Percentiles rank a stretch among this genome's conserved stretches.
Evolutionary conservation across 2,888 invertebrate genomes (phyloP).

Genomic region (Drosophila longiperda): DNA sequence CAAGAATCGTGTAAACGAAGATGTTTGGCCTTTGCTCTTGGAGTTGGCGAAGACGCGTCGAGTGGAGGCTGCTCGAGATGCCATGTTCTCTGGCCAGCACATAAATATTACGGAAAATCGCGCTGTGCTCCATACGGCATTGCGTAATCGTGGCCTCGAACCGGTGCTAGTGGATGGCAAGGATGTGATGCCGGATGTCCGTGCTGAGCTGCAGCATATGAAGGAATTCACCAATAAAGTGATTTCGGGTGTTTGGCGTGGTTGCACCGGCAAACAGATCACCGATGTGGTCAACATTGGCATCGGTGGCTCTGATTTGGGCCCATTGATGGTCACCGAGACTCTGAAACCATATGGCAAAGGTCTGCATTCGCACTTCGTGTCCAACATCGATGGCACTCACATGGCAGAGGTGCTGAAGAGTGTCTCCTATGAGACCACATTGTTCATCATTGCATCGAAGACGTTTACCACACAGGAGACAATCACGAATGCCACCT

Average conservation of each 20-base stretch:
- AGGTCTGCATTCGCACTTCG: constrained; percentile 96
- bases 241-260: constrained; percentile 89
- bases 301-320: constrained; percentile 99
- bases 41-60: constrained; percentile 93
- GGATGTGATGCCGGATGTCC: constrained; percentile 97
- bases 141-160: constrained; percentile 90
- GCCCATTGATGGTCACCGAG: constrained; percentile 99
- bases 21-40: constrained; percentile 90
- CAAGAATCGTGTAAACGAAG: constrained; percentile 95
- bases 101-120: constrained; percentile 99
- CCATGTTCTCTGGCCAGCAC: constrained; percentile 96
- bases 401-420: constrained; percentile 97
- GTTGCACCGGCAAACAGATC: constrained; percentile 96
- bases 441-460: constrained; percentile 98
- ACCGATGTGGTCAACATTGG: constrained; percentile 99
- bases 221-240: constrained; percentile 94
- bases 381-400: constrained; percentile 99
- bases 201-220: constrained; percentile 96
- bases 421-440: constrained; percentile 95
- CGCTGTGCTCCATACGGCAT: constrained; percentile 97
- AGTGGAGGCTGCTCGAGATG: constrained; percentile 93
- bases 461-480: constrained; percentile 99
- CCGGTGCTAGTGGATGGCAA: constrained; percentile 93
- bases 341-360: constrained; percentile 96
- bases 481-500: constrained; percentile 99